Evolutionary conservation across 2,888 invertebrate genomes (phyloP).

Genomic region (Eilema depressum): DNA sequence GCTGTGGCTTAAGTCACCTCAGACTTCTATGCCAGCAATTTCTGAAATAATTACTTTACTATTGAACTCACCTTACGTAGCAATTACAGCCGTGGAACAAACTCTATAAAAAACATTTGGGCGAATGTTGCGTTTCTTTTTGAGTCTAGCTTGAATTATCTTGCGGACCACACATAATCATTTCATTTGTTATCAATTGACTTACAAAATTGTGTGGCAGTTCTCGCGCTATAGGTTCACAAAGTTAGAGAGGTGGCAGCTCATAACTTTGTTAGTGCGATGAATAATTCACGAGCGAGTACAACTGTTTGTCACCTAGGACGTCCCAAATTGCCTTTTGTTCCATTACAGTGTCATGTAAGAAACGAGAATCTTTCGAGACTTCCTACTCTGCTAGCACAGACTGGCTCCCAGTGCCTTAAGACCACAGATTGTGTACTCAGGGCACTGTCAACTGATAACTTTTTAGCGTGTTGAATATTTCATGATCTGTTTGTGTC

Average conservation of each 20-base stretch:
- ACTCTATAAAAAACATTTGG: slow-evolving; percentile 19
- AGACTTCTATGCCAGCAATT: slow-evolving; percentile 12
- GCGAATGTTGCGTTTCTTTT: slow-evolving; percentile 19
- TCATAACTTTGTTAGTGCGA: neutral
- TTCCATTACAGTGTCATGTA: neutral
- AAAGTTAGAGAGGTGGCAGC: neutral
- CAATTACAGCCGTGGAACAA: slow-evolving; percentile 18
- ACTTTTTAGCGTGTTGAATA: slow-evolving; percentile 37
- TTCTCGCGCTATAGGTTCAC: neutral
- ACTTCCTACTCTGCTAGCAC: neutral
- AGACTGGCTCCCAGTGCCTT: neutral
- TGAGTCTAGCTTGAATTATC: neutral
- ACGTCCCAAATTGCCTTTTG: neutral
- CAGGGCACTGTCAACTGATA: slow-evolving; percentile 12
- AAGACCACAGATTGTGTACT: neutral
- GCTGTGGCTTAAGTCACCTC: neutral
- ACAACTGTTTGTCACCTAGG: neutral
- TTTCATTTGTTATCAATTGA: neutral
- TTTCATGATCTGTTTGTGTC: slow-evolving; percentile 36
- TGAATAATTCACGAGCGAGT: neutral
- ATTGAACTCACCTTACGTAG: slow-evolving; percentile 26
- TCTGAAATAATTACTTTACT: slow-evolving; percentile 24
- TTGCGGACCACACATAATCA: neutral
- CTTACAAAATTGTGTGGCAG: too few relatives aligned
- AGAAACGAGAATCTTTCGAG: neutral